Conservation (phyloP, 2,797 vertebrate genomes). For the Carapus acus region DNA sequence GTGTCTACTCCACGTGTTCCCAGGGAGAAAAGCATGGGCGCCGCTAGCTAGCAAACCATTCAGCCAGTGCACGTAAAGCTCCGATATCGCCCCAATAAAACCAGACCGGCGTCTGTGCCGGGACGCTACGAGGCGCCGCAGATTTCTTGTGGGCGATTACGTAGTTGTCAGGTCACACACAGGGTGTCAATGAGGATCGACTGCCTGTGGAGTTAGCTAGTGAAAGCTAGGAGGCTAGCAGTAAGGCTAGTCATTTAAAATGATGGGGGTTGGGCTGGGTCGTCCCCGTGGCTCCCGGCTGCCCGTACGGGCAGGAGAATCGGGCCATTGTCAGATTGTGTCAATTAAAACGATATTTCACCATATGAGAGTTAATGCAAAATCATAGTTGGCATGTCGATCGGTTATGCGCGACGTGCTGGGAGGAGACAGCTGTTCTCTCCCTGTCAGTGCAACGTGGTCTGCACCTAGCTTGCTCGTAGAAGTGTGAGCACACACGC, state of each 20-base stretch:
- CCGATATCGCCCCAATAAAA: too few species aligned
- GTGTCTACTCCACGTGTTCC: slow-evolving; percentile 73
- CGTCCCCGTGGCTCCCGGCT: slow-evolving; percentile 19
- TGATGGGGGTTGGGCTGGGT: too few species aligned
- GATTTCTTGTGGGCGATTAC: not conserved
- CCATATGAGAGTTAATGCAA: rapidly evolving
- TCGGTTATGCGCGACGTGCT: not conserved
- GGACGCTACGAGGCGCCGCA: rapidly evolving
- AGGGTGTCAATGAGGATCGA: slow-evolving; percentile 7
- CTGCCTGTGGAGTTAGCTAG: not conserved
- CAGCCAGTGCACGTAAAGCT: too few species aligned
- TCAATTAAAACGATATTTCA: not conserved
- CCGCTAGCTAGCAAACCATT: slow-evolving; percentile 23
- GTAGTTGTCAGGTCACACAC: slow-evolving; percentile 21
- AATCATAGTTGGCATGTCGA: not conserved
- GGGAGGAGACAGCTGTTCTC: slow-evolving; percentile 1
- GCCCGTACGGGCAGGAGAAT: not conserved
- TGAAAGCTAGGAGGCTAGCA: slow-evolving; percentile 40
- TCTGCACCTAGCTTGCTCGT: slow-evolving; percentile 34
- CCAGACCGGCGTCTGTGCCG: too few species aligned
- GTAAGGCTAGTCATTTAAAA: not conserved
- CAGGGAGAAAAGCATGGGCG: slow-evolving; percentile 55
- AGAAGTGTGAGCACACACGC: not conserved
- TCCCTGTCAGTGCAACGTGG: slow-evolving; percentile 65
- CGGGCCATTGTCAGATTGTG: rapidly evolving